A percentile compares a stretch with the other conserved stretches of the same genome.
Conservation (phyloP, 2,113 vertebrate genomes). For the Edolisoma coerulescens region DNA sequence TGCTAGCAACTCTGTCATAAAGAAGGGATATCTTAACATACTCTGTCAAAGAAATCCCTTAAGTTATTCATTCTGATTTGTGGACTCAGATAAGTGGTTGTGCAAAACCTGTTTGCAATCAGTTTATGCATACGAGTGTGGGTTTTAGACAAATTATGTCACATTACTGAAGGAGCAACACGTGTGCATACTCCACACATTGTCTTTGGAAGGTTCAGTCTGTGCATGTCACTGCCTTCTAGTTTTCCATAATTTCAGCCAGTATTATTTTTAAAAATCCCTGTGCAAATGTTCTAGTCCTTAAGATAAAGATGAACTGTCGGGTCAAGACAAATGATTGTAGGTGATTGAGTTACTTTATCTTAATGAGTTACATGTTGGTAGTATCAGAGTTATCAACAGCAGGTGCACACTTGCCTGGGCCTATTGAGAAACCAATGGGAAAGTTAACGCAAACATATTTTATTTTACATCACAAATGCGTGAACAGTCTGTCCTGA, state of each 20-base stretch:
- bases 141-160: neutral
- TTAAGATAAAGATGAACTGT: neutral
- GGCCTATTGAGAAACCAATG: slow-evolving; percentile 3
- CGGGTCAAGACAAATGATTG: neutral
- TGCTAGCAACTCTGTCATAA: neutral
- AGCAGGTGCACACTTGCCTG: neutral
- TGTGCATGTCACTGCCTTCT: neutral
- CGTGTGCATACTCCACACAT: neutral
- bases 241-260: neutral
- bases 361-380: neutral
- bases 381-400: neutral
- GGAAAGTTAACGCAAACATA: neutral
- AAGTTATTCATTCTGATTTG: neutral
- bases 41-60: neutral
- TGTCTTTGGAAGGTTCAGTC: neutral
- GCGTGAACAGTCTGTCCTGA: neutral
- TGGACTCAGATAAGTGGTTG: neutral
- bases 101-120: neutral
- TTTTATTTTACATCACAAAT: slow-evolving; percentile 20
- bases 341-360: neutral
- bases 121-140: neutral
- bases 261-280: neutral
- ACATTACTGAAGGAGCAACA: neutral
- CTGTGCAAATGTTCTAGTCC: neutral
- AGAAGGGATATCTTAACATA: neutral